Evolutionary conservation across 2,113 vertebrate genomes (phyloP), one percentile per base, ranked within the genome.

Genomic region (Caloenas nicobarica): DNA sequence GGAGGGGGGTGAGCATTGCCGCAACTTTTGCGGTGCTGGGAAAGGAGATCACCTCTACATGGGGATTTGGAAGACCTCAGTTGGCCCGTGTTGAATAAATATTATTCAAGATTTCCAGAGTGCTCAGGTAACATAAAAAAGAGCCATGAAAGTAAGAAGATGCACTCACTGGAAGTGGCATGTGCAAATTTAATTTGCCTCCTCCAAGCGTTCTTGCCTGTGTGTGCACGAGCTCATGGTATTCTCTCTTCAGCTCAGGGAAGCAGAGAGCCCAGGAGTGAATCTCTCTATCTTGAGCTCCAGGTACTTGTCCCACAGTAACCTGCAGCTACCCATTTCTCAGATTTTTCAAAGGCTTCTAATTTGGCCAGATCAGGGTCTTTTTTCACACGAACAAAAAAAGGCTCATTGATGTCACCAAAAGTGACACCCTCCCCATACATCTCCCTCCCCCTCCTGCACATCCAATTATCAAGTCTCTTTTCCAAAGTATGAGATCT

Each of bases 381-480:
- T 82, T 92, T 97, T 88, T 95, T 95, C 81, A 58, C 23, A 62
- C 58, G 84, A 95, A 95, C 36, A 96, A 86, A 94, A 94, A 69
- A 87, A 91, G 36, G 28, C 84, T 95, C 84, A 66, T 66, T 85
- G 89, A 89, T 96, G 96, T 95, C 95, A 96, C 96, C 94, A 94
- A 91, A 96, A 96, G 62, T 94, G 94, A 91, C 93, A 92, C 95
- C 87, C 74, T 93, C 89, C 91, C 18, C 51, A 33, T 91, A 83
- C 50, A 81, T 92, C 76, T 95, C 77, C 73, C 89, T 95, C 96
- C 93, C 46, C 78, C 91, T 94, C 85, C 87, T 58, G 93, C 94
- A 94, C 74, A 80, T 94, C 85, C 95, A 96, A 94, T 96, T 97
- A 96, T 89, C 89, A 95, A 96, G 95, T 96, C 93, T 96, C 93